Percentiles rank a stretch among this genome's conserved stretches.
Conservation (phyloP, 1,140 invertebrate species). For the Pygmarrhopalites habei region DNA sequence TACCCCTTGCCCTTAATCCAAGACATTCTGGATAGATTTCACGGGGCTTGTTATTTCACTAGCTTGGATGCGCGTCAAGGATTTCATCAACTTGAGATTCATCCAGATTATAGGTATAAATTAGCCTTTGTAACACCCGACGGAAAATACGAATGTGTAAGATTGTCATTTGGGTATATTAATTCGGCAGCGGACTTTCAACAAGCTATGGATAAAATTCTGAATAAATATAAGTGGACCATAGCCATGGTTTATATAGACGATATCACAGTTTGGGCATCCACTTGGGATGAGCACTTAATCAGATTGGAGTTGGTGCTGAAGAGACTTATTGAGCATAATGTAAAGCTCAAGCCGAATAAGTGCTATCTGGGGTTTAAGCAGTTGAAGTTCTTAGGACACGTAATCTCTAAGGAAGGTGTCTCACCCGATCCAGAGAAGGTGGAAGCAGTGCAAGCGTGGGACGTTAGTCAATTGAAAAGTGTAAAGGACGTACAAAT, state of each 20-base stretch:
- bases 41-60: too few relatives aligned
- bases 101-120: too few relatives aligned
- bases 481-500: background rate
- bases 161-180: too few relatives aligned
- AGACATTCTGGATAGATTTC: too few relatives aligned
- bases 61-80: too few relatives aligned
- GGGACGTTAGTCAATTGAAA: background rate
- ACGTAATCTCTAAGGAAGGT: constrained; percentile 40
- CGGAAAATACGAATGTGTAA: too few relatives aligned
- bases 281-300: constrained; percentile 39
- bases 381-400: constrained; percentile 35
- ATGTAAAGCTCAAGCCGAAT: constrained; percentile 35
- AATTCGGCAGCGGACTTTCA: too few relatives aligned
- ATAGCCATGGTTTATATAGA: constrained; percentile 49
- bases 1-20: too few relatives aligned
- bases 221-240: constrained; percentile 40
- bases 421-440: constrained; percentile 41
- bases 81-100: constrained; percentile 26
- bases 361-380: constrained; percentile 35
- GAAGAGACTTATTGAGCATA: constrained; percentile 21
- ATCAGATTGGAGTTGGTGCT: constrained; percentile 31
- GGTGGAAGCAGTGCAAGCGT: constrained; percentile 39
- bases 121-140: too few relatives aligned
- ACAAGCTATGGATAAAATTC: too few relatives aligned
- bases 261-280: constrained; percentile 49